Conservation (phyloP, 2,113 vertebrate genomes). For the Eolophus roseicapilla region DNA sequence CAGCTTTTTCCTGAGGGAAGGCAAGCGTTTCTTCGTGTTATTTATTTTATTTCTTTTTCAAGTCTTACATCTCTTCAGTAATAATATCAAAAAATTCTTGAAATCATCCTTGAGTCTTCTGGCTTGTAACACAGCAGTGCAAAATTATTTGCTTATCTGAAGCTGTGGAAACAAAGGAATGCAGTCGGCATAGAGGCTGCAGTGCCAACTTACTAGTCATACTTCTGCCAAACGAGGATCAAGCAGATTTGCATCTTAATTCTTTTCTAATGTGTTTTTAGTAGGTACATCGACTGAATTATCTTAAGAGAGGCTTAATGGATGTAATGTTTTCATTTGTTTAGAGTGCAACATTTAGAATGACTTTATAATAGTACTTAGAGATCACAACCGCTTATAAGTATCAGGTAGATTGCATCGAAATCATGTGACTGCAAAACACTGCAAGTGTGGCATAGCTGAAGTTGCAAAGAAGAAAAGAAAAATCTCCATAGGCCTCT, state of each 20-base stretch:
- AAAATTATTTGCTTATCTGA: neutral
- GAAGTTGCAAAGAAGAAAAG: neutral
- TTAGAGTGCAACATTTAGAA: neutral
- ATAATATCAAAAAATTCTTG: neutral
- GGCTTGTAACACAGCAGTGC: neutral
- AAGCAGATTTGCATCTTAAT: constrained; percentile 33
- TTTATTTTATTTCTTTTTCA: neutral
- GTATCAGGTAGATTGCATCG: neutral
- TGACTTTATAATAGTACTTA: neutral
- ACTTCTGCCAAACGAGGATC: neutral
- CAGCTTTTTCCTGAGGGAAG: neutral
- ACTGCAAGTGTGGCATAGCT: neutral
- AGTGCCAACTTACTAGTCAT: neutral
- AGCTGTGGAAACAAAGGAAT: neutral
- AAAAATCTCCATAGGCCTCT: neutral
- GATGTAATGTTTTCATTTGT: neutral
- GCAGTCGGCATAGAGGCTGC: neutral
- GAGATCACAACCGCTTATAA: neutral
- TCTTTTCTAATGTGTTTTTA: neutral
- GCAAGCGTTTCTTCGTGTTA: neutral
- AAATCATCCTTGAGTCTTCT: neutral
- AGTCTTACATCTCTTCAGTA: neutral
- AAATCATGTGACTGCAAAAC: neutral
- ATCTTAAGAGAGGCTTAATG: neutral
- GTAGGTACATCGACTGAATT: neutral